Evolutionary conservation across 2,888 invertebrate genomes (phyloP), one percentile per base, ranked within the genome.

Genomic region (Macrosoma leucophasiata): DNA sequence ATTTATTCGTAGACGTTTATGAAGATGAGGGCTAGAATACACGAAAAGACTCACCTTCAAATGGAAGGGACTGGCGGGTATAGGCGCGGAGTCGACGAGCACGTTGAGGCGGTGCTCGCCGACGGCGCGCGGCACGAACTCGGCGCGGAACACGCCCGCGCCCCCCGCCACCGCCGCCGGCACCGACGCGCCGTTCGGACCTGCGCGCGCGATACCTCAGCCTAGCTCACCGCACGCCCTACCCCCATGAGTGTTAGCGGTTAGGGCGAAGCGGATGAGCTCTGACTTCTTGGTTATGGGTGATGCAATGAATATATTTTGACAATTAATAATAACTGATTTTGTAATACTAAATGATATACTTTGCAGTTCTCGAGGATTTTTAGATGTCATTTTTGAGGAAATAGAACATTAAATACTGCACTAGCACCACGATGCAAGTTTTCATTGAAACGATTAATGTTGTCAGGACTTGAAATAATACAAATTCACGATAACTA

Each of bases 101-200:
- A 97, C 94, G 55, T 94, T 91, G 43, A 97, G 92, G 41, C 93
- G 89, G 73, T 97, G 96, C 61, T 96, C 95, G 25, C 97, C 97
- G 39, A 97, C 96, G 28, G 93, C 91, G 51, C 92, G 86, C 7
- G 97, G 97, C 41, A 92, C 92, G 73, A 97, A 98, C 72, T 97
- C 95, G 2, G 97, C 96, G 45, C 91, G 90, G 81, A 94, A 95
- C 43, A 91, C 90, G 28, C 91, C 92, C 43, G 91, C 88, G 46
- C 93, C 93, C 40, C 92, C 90, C 61, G 95, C 90, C 46, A 96
- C 94, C 71, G 95, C 94, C 48, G 95, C 94, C 39, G 95, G 94
- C 55, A 96, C 92, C 43, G 94, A 91, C 76, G 94, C 93, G 60
- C 95, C 95, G 68, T 94, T 94, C 54, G 97, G 96, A 85, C 95